These are phyloP conservation scores for Antheraea yamamai DNA, from an alignment of 2,888 invertebrate species.

Conservation along the genomic window DNA sequence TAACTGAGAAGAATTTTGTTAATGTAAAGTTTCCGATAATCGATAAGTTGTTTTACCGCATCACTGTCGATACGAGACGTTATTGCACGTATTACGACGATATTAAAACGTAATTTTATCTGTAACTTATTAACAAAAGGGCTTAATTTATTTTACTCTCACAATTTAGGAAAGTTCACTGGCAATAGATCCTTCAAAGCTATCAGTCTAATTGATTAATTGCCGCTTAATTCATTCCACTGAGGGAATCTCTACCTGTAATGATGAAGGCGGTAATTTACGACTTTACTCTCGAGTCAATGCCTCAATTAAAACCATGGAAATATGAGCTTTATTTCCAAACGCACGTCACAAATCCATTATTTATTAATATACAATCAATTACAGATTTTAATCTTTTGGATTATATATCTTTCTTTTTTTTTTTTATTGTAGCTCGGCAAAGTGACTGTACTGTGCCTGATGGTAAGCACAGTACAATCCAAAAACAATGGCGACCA, in stretches of 20 bases:
- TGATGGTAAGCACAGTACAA: too few relatives aligned
- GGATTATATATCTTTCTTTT: background rate
- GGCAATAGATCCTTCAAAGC: constrained; percentile 21
- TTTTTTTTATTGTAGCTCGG: too few relatives aligned
- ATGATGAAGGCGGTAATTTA: constrained; percentile 10
- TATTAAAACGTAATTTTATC: background rate
- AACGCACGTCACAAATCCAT: background rate
- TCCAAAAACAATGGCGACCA: too few relatives aligned
- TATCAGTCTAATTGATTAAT: constrained; percentile 22
- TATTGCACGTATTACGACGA: too few relatives aligned
- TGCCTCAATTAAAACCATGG: constrained; percentile 5
- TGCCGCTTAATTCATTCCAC: constrained; percentile 15
- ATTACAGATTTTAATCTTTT: background rate
- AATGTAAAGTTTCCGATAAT: too few relatives aligned
- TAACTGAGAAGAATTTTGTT: too few relatives aligned
- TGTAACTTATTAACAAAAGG: background rate
- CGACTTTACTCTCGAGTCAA: background rate
- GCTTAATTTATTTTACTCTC: background rate
- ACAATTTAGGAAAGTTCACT: constrained; percentile 7
- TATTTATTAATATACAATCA: background rate
- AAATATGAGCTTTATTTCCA: background rate
- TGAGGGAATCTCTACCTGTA: constrained; percentile 11
- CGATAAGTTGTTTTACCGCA: too few relatives aligned
- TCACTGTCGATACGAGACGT: too few relatives aligned
- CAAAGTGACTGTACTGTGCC: too few relatives aligned